Evolutionary conservation across 2,888 invertebrate genomes (phyloP).

Genomic region (Thymelicus acteon): DNA sequence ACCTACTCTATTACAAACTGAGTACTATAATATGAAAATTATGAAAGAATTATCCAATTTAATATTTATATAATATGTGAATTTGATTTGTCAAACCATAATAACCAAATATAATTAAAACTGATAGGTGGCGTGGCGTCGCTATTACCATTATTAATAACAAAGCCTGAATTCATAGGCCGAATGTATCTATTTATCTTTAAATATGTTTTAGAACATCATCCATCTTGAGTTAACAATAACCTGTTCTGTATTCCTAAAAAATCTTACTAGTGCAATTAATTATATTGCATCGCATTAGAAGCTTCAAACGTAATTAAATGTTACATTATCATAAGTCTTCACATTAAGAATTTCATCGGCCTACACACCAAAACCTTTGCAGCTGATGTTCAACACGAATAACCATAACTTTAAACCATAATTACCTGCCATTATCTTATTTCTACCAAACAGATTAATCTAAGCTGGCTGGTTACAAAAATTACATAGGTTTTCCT

Average conservation of each 20-base stretch:
- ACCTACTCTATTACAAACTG: no score
- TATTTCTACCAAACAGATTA: no score
- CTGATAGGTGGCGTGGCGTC: background rate
- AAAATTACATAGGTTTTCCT: background rate
- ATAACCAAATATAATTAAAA: background rate
- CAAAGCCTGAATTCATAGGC: no score
- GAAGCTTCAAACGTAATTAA: constrained; percentile 28
- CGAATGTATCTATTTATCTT: no score
- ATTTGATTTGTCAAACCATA: no score
- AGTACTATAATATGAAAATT: no score
- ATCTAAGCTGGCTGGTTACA: background rate
- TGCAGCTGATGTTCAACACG: constrained; percentile 23
- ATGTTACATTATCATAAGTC: constrained; percentile 27
- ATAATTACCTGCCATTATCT: constrained; percentile 3
- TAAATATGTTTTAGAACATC: no score
- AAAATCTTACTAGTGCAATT: no score
- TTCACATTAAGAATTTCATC: constrained; percentile 15
- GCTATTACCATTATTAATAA: background rate
- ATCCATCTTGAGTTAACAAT: no score
- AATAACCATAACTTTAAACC: constrained; percentile 22
- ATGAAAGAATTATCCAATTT: no score
- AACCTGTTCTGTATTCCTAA: no score
- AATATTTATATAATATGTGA: no score
- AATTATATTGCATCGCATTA: constrained; percentile 5
- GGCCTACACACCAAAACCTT: constrained; percentile 7